A percentile compares a stretch with the other conserved stretches of the same genome.
Conservation (phyloP, 1,140 invertebrate genomes). For the Bilobella aurantiaca region DNA sequence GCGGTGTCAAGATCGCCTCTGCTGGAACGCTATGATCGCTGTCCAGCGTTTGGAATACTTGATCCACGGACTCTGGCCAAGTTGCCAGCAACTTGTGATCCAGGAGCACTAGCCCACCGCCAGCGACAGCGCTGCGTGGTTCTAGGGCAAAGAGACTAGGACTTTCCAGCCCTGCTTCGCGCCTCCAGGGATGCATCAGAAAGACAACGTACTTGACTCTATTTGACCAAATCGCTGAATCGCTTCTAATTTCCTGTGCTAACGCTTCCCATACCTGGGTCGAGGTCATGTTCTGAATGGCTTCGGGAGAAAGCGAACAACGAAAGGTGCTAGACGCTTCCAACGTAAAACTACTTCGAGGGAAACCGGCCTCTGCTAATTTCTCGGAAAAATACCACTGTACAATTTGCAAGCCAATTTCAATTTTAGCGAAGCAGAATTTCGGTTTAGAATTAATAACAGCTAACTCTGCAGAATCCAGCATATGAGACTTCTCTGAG, state of each 20-base stretch:
- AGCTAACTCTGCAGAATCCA: no score
- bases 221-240: slow-evolving; percentile 48
- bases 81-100: slow-evolving; percentile 81
- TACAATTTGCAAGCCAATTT: slow-evolving; percentile 63
- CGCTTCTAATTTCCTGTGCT: slow-evolving; percentile 62
- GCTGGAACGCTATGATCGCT: slow-evolving; percentile 2
- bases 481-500: neutral
- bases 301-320: slow-evolving; percentile 56
- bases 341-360: slow-evolving; percentile 69
- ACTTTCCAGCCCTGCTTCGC: slow-evolving; percentile 50
- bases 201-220: slow-evolving; percentile 78
- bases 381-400: slow-evolving; percentile 82
- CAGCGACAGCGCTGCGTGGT: slow-evolving; percentile 72
- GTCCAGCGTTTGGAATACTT: slow-evolving; percentile 46
- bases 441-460: no score
- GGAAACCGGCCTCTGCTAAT: slow-evolving; percentile 65
- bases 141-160: slow-evolving; percentile 40
- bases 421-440: slow-evolving; percentile 44
- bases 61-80: slow-evolving; percentile 64
- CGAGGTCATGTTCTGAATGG: slow-evolving; percentile 61
- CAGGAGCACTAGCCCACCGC: slow-evolving; percentile 79
- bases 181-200: slow-evolving; percentile 72
- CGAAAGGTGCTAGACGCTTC: slow-evolving; percentile 49
- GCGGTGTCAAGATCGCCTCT: slow-evolving; percentile 7
- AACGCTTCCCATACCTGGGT: slow-evolving; percentile 74